Evolutionary conservation across 2,113 vertebrate species (phyloP).

Genomic region (Lepidothrix coronata): DNA sequence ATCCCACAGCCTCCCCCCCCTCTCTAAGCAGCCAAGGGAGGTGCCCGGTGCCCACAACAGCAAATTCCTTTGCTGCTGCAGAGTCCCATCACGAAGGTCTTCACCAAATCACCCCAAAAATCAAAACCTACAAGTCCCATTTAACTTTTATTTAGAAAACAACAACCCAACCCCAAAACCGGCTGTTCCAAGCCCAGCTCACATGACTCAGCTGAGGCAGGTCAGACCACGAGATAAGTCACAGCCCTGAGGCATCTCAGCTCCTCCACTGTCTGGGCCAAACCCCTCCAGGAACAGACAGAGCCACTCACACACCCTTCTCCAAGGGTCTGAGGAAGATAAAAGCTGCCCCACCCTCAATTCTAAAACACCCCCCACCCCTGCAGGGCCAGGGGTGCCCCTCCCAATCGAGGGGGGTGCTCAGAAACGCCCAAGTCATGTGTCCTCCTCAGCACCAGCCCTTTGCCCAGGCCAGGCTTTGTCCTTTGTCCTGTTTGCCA

Average conservation of each 20-base stretch:
- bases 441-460: neutral
- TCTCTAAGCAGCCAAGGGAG: neutral
- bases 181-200: neutral
- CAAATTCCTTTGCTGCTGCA: neutral
- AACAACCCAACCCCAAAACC: neutral
- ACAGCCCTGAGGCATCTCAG: neutral
- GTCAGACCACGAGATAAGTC: neutral
- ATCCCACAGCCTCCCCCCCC: neutral
- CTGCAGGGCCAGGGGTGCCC: neutral
- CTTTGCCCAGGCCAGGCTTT: neutral
- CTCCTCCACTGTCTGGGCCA: neutral
- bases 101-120: neutral
- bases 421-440: neutral
- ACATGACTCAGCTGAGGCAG: neutral
- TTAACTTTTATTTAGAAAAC: neutral
- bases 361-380: neutral
- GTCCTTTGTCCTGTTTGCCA: slow-evolving; percentile 20
- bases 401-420: neutral
- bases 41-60: accelerated
- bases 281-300: neutral
- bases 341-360: neutral
- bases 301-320: neutral
- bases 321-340: neutral
- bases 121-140: neutral
- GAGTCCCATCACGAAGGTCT: neutral